phyloP scores from a whole-genome alignment of 1,140 invertebrate species.

The Tribolium madens region DNA sequence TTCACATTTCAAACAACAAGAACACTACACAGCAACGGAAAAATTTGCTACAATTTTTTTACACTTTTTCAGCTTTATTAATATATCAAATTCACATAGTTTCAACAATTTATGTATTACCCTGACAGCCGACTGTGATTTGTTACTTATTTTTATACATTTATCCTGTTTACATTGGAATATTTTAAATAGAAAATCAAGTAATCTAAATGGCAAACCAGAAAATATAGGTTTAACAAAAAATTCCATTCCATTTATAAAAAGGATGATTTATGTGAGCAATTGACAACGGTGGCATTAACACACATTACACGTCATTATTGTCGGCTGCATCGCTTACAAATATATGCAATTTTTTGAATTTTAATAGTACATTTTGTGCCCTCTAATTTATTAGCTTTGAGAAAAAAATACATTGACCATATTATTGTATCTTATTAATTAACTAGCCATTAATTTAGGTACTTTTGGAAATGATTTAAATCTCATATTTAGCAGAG shows the following conservation, averaged over 20 bases:
- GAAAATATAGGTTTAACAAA: neutral
- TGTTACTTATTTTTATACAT: neutral
- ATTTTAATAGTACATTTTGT: neutral
- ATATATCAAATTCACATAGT: too few relatives aligned
- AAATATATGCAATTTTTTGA: neutral
- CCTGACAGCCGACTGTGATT: neutral
- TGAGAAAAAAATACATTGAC: neutral
- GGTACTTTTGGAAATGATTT: neutral
- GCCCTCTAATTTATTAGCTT: neutral
- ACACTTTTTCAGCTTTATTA: too few relatives aligned
- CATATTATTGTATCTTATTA: too few relatives aligned
- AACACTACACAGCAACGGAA: too few relatives aligned
- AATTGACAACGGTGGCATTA: neutral
- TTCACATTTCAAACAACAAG: too few relatives aligned
- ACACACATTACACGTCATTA: neutral
- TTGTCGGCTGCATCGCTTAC: neutral
- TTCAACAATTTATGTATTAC: neutral
- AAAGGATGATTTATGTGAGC: neutral
- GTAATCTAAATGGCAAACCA: neutral
- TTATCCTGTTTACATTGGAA: neutral
- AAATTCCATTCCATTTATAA: neutral
- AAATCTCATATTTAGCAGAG: constrained; percentile 1
- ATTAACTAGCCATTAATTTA: constrained; percentile 11
- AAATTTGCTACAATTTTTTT: too few relatives aligned
- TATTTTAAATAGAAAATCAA: neutral